Base-by-base conservation (phyloP, 1,140 invertebrate genomes). In the Wasmannia auropunctata region DNA sequence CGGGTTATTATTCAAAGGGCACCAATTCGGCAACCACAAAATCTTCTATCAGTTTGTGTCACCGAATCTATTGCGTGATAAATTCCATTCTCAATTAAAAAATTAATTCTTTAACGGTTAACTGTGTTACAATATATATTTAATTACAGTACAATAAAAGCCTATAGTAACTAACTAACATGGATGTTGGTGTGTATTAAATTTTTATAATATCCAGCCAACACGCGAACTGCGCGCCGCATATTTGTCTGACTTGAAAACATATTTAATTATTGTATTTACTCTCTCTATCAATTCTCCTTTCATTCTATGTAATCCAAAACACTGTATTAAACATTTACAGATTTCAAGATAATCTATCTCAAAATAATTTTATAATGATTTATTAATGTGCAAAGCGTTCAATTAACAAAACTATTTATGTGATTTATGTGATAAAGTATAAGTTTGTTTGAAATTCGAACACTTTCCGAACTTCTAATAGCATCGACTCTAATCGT, bases 1-100 rank as follows among this genome's bases (percentile, higher is more conserved):
- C 28, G 54, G 67, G 34, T 83, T 83, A 83, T 83, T 83, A 83
- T 83, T 81, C 79, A 83, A 83, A 83, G 79, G 37, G 37, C 16
- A 70, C 37, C 25, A 72, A 58, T 83, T 83, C 43, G 67, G 19
- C 5, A 14, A 83, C 67, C 37, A 28, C 79, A 58, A 22, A 70
- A 58, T 74, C 11, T 72, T 40, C 63, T 25, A 37, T 81, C 37
- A 43, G 65, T 43, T 70, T n/a, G 25, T n/a, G 3, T n/a, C 22
- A 19, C 25, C 49, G 25, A 72, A 72, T 72, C 51, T 54, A 43
- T 83, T n/a, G n/a, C 16, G 3, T n/a, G 16, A 54, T 40, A 28
- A 63, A 43, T 43, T 63, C 14, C 19, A 40, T 40, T 54, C 22
- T 31, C 34, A 80, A 67, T 69, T 28, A 69, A 19, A 43, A 22